Evolutionary conservation across 2,888 invertebrate genomes (phyloP).

Genomic region (Eupeodes latifasciatus): DNA sequence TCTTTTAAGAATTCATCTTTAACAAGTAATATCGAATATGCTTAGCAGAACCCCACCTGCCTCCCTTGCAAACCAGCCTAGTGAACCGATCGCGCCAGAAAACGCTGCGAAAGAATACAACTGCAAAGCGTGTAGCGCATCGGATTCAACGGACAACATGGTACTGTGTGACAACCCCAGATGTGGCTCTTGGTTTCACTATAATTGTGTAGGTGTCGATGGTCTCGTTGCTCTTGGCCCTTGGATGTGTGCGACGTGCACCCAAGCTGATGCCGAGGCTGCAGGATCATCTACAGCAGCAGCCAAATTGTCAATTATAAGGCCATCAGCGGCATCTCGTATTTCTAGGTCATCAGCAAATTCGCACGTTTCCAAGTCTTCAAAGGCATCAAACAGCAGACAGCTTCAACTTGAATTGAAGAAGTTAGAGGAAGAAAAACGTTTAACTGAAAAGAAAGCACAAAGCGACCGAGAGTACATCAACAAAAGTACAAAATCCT

Average conservation of each 20-base stretch:
- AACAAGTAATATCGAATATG: background rate
- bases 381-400: conserved; percentile 7
- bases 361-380: background rate
- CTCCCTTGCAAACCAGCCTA: background rate
- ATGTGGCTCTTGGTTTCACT: conserved; percentile 15
- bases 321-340: background rate
- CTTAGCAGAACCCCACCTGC: background rate
- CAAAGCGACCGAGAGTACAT: too few relatives aligned
- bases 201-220: background rate
- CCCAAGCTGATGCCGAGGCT: background rate
- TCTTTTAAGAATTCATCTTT: background rate
- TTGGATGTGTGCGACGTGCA: conserved; percentile 15
- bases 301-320: background rate
- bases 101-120: conserved; percentile 1
- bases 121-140: conserved; percentile 27
- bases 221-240: background rate
- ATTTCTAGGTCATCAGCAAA: too few relatives aligned
- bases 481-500: too few relatives aligned
- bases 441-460: too few relatives aligned
- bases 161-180: conserved; percentile 7
- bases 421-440: too few relatives aligned
- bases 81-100: background rate
- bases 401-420: too few relatives aligned
- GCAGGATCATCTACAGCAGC: background rate
- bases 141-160: conserved; percentile 4